Percentiles rank a stretch among this genome's conserved stretches.
Evolutionary conservation across 2,113 vertebrate species (phyloP).

Genomic region (Nyctibius bracteatus): DNA sequence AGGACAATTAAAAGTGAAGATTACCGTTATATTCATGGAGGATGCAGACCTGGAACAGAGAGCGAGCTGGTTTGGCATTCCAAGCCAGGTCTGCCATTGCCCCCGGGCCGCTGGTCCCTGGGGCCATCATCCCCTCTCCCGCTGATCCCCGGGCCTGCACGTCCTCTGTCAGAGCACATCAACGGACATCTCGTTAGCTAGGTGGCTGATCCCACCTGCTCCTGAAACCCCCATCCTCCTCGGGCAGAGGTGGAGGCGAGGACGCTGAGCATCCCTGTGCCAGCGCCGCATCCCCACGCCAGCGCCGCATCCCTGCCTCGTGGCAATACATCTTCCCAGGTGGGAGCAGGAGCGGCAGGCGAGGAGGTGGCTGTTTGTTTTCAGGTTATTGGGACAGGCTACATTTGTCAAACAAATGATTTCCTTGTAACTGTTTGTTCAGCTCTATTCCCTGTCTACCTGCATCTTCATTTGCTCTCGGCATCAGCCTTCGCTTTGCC

Average conservation of each 20-base stretch:
- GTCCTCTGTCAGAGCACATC: not conserved
- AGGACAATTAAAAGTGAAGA: not conserved
- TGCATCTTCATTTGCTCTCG: not conserved
- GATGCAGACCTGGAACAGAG: no score
- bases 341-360: not conserved
- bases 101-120: not conserved
- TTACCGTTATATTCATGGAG: fast-evolving
- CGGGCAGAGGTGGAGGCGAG: not conserved
- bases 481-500: not conserved
- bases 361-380: not conserved
- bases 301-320: not conserved
- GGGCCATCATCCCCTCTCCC: not conserved
- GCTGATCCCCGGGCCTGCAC: no score
- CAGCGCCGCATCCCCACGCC: not conserved
- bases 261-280: not conserved
- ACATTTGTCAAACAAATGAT: not conserved
- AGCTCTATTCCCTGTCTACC: not conserved
- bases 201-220: not conserved
- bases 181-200: not conserved
- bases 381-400: not conserved
- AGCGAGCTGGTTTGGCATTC: not conserved
- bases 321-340: not conserved
- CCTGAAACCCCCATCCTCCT: fast-evolving
- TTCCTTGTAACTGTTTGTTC: not conserved
- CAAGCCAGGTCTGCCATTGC: not conserved